A percentile compares a stretch with the other conserved stretches of the same genome.
These are phyloP conservation scores for Conus betulinus DNA, from an alignment of 1,140 invertebrate species.

Conservation along the genomic window DNA sequence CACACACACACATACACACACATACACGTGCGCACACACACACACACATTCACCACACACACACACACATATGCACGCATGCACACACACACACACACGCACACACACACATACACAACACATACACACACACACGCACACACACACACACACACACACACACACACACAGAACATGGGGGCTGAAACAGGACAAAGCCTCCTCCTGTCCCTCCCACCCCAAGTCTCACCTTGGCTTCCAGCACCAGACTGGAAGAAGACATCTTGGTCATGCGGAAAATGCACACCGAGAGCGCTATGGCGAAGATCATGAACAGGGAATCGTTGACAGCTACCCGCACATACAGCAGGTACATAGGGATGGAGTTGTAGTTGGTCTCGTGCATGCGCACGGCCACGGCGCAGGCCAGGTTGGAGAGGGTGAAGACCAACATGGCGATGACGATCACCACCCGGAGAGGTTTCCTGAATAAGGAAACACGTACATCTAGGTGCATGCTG, in stretches of 20 bases:
- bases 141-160: too few species aligned
- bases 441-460: slow-evolving; percentile 58
- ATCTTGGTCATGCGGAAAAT: slow-evolving; percentile 72
- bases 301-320: slow-evolving; percentile 71
- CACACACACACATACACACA: background rate
- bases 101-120: too few species aligned
- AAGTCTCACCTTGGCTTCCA: slow-evolving; percentile 73
- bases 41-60: too few species aligned
- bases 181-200: too few species aligned
- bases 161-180: too few species aligned
- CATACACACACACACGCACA: too few species aligned
- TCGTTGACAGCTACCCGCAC: slow-evolving; percentile 72
- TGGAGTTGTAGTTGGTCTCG: slow-evolving; percentile 49
- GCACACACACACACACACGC: too few species aligned
- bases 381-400: slow-evolving; percentile 60
- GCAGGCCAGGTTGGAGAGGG: slow-evolving; percentile 67
- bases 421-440: slow-evolving; percentile 67
- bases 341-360: slow-evolving; percentile 56
- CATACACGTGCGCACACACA: too few species aligned
- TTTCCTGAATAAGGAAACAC: slow-evolving; percentile 45
- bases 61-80: too few species aligned
- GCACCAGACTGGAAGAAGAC: slow-evolving; percentile 66
- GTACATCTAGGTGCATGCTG: background rate
- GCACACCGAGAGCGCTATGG: slow-evolving; percentile 67
- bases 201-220: too few species aligned